Conservation (phyloP, 2,888 invertebrate genomes). For the Barypeithes pellucidus region DNA sequence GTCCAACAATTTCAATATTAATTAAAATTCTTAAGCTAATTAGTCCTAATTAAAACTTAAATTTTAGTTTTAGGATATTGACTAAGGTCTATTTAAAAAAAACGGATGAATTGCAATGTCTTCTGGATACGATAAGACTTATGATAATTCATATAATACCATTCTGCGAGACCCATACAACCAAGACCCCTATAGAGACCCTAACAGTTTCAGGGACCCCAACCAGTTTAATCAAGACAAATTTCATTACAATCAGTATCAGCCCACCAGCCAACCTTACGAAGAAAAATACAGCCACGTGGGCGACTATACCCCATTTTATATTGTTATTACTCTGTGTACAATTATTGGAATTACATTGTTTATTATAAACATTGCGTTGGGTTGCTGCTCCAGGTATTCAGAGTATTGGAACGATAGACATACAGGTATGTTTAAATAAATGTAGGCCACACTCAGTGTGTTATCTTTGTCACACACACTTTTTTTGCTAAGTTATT, state of each 20-base stretch:
- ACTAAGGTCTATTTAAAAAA: slow-evolving; percentile 10
- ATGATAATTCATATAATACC: slow-evolving; percentile 38
- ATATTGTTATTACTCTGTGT: slow-evolving; percentile 86
- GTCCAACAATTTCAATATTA: background rate
- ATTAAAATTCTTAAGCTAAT: background rate
- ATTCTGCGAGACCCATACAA: slow-evolving; percentile 32
- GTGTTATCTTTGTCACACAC: too few relatives aligned
- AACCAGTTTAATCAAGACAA: slow-evolving; percentile 29
- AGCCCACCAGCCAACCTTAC: slow-evolving; percentile 21
- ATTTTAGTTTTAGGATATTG: slow-evolving; percentile 3
- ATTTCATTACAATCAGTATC: slow-evolving; percentile 23
- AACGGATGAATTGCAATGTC: slow-evolving; percentile 72
- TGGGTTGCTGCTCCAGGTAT: slow-evolving; percentile 88
- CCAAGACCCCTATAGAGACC: slow-evolving; percentile 36
- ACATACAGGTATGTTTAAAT: slow-evolving; percentile 79
- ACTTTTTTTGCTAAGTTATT: too few relatives aligned
- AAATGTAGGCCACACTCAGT: too few relatives aligned
- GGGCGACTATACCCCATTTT: slow-evolving; percentile 88
- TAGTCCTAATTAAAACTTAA: background rate
- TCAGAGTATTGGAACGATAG: slow-evolving; percentile 87
- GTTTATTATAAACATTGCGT: slow-evolving; percentile 83
- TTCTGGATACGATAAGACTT: slow-evolving; percentile 54
- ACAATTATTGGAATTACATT: slow-evolving; percentile 81
- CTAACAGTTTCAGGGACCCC: slow-evolving; percentile 24
- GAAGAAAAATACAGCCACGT: slow-evolving; percentile 41